Evolutionary conservation across 2,888 invertebrate species (phyloP).

Genomic region (Achlya flavicornis): DNA sequence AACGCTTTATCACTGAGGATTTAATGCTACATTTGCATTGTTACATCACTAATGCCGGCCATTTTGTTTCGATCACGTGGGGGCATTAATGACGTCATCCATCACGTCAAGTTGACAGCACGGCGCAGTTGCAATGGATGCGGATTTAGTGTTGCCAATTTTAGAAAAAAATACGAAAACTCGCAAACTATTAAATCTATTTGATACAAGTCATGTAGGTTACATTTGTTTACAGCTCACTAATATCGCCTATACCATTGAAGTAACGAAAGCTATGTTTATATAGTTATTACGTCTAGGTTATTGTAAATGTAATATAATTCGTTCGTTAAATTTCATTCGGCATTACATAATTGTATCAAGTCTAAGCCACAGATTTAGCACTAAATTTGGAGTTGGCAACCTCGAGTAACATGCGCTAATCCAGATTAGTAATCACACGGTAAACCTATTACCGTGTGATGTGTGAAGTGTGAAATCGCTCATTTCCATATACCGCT

Average conservation of each 20-base stretch:
- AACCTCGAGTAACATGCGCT: conserved; percentile 37
- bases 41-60: conserved; percentile 48
- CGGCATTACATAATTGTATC: conserved; percentile 19
- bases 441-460: conserved; percentile 60
- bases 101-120: conserved; percentile 68
- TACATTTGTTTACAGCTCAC: too few relatives aligned
- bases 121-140: conserved; percentile 63
- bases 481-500: conserved; percentile 44
- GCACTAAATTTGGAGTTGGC: conserved; percentile 38
- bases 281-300: neutral
- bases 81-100: conserved; percentile 72
- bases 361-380: conserved; percentile 36
- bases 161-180: conserved; percentile 22
- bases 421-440: conserved; percentile 65
- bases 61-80: conserved; percentile 63
- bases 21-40: conserved; percentile 39
- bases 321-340: conserved; percentile 1
- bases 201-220: too few relatives aligned
- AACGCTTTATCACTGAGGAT: conserved; percentile 4
- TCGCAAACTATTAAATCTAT: neutral
- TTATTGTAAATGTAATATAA: conserved; percentile 1
- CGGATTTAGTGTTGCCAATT: conserved; percentile 39
- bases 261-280: neutral
- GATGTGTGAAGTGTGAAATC: conserved; percentile 65
- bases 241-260: too few relatives aligned